Conservation (phyloP, 2,888 invertebrate genomes). For the Oligia strigilis region DNA sequence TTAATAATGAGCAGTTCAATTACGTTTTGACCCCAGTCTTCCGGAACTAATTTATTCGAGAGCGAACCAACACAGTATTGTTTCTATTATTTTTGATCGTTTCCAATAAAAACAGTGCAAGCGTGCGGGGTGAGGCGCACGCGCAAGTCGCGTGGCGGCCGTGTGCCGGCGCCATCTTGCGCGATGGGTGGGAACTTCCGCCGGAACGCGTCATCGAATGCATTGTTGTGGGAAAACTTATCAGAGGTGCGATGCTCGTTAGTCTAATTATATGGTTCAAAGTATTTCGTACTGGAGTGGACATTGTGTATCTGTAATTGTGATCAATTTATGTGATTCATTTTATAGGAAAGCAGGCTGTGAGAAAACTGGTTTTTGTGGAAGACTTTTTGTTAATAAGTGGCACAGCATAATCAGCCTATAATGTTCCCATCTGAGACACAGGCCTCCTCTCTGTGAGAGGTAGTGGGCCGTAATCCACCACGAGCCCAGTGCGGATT, state of each 20-base stretch:
- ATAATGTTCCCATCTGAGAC: too few species aligned
- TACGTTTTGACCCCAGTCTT: conserved; percentile 86
- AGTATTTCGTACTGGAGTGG: conserved; percentile 52
- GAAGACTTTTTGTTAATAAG: background rate
- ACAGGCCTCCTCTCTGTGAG: too few species aligned
- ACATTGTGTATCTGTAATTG: conserved; percentile 37
- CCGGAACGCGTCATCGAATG: conserved; percentile 77
- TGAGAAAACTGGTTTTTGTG: conserved; percentile 28
- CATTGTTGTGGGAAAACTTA: conserved; percentile 83
- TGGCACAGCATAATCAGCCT: background rate
- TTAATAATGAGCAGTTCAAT: conserved; percentile 88
- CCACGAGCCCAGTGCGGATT: too few species aligned
- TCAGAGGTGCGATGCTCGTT: conserved; percentile 73
- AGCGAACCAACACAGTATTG: conserved; percentile 84
- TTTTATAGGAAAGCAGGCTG: background rate
- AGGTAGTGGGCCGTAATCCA: too few species aligned
- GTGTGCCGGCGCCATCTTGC: conserved; percentile 84
- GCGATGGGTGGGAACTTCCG: conserved; percentile 88
- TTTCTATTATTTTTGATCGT: conserved; percentile 87
- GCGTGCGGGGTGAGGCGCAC: conserved; percentile 78
- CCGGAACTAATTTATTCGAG: conserved; percentile 87
- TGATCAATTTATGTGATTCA: conserved; percentile 34
- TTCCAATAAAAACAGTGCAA: conserved; percentile 87
- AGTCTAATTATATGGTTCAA: conserved; percentile 61
- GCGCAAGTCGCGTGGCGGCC: conserved; percentile 78